A percentile compares a stretch with the other conserved stretches of the same genome.
Evolutionary conservation across 2,797 vertebrate genomes (phyloP).

Genomic region (Spinus pinus): DNA sequence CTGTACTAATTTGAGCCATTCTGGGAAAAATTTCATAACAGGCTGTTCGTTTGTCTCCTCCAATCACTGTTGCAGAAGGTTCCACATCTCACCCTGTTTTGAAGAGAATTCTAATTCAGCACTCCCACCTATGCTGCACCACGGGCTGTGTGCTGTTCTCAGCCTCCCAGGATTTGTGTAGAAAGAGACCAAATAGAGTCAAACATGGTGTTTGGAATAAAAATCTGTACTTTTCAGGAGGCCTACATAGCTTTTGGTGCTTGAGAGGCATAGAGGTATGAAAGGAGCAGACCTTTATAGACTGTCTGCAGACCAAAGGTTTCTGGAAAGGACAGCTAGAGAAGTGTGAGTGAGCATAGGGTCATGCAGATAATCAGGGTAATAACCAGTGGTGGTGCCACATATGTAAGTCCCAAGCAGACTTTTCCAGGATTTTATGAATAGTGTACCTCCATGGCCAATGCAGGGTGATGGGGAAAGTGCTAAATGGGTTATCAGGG

Average conservation of each 20-base stretch:
- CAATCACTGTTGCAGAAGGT: neutral
- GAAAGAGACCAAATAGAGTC: neutral
- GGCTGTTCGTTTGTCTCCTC: neutral
- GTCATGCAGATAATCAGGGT: neutral
- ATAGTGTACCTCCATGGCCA: fast-evolving
- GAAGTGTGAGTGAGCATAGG: neutral
- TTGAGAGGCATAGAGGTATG: neutral
- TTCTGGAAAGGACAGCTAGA: neutral
- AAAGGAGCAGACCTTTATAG: neutral
- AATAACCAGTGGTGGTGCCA: neutral
- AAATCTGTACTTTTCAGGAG: neutral
- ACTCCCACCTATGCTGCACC: neutral
- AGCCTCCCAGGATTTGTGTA: neutral
- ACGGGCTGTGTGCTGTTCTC: neutral
- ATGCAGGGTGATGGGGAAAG: neutral
- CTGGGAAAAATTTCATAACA: neutral
- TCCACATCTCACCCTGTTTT: fast-evolving
- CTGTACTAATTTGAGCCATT: neutral
- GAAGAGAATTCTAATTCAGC: neutral
- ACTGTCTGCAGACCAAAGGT: neutral
- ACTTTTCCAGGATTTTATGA: neutral
- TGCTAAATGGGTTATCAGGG: neutral
- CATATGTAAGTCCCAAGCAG: neutral
- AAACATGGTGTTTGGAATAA: neutral
- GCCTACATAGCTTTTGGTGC: neutral